Percentiles rank a stretch among this genome's conserved stretches.
Evolutionary conservation across 1,140 invertebrate genomes (phyloP).

Genomic region (honey bee (Apis mellifera)): Amel_HAv3.1 CM009945.2:1229001-1229500

Average conservation of each 20-base stretch:
- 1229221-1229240: neutral
- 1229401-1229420: constrained; percentile 34
- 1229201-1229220: neutral
- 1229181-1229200: neutral
- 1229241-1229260: neutral
- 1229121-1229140: too few species aligned
- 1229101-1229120: too few species aligned
- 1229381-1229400: constrained; percentile 49
- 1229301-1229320: constrained; percentile 46
- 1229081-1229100: too few species aligned
- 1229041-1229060: too few species aligned
- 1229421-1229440: neutral
- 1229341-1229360: constrained; percentile 37
- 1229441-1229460: constrained; percentile 8
- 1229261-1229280: neutral
- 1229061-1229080: too few species aligned
- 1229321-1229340: constrained; percentile 34
- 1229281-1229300: neutral
- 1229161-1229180: too few species aligned
- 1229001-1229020: too few species aligned
- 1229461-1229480: neutral
- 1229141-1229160: too few species aligned
- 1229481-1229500: too few species aligned
- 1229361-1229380: constrained; percentile 36
- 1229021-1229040: too few species aligned